Evolutionary conservation across 2,888 invertebrate genomes (phyloP).

Genomic region (Drosophila phalerata): DNA sequence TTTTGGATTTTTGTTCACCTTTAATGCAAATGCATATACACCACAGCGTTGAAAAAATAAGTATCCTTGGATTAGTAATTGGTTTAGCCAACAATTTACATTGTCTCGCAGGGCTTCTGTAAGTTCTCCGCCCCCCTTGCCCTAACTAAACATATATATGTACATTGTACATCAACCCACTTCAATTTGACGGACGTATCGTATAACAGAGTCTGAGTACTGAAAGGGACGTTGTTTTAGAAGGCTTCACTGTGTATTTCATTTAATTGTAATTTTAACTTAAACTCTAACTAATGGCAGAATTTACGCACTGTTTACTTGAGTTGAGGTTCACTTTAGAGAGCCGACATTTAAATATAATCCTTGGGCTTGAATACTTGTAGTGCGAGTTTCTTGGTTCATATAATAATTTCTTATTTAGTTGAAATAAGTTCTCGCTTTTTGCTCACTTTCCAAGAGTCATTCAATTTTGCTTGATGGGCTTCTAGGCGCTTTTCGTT

Average conservation of each 20-base stretch:
- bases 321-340: constrained; percentile 13
- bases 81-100: constrained; percentile 80
- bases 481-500: constrained; percentile 47
- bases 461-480: constrained; percentile 50
- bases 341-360: constrained; percentile 21
- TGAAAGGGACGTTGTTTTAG: constrained; percentile 30
- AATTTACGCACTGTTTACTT: constrained; percentile 29
- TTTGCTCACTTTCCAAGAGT: constrained; percentile 33
- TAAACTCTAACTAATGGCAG: constrained; percentile 33
- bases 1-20: neutral
- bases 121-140: constrained; percentile 31
- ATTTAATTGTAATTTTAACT: constrained; percentile 72
- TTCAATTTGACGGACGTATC: constrained; percentile 47
- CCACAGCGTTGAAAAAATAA: constrained; percentile 19
- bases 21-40: constrained; percentile 2
- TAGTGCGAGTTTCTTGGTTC: constrained; percentile 32
- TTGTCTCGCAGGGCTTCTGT: constrained; percentile 63
- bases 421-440: constrained; percentile 48
- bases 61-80: constrained; percentile 76
- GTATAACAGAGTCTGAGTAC: constrained; percentile 37
- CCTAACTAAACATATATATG: neutral
- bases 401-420: constrained; percentile 54
- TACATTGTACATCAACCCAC: neutral
- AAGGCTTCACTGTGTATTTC: constrained; percentile 58
- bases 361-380: constrained; percentile 13